Conservation (phyloP, 1,140 invertebrate genomes). For the Melanaphis sacchari region DNA sequence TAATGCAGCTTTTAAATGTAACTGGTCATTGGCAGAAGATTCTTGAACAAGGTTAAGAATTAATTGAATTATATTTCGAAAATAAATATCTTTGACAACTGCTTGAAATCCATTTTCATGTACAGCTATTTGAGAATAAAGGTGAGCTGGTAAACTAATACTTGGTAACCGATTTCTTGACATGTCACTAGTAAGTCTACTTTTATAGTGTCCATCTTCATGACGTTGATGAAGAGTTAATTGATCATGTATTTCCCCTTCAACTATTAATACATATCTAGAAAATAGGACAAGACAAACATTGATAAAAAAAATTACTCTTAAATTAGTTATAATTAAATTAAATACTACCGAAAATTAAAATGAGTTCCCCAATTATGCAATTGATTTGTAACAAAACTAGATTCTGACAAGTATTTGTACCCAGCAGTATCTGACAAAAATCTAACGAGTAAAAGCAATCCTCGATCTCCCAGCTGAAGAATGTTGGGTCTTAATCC, state of each 20-base stretch:
- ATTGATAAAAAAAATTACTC: conserved; percentile 25
- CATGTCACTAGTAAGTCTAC: conserved; percentile 51
- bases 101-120: conserved; percentile 71
- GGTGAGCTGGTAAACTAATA: conserved; percentile 80
- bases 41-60: conserved; percentile 57
- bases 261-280: conserved; percentile 87
- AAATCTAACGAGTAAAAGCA: conserved; percentile 81
- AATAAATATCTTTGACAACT: conserved; percentile 63
- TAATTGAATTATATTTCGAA: conserved; percentile 65
- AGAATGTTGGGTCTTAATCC: conserved; percentile 76
- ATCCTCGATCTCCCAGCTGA: conserved; percentile 82
- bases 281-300: conserved; percentile 57
- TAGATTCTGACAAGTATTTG: conserved; percentile 71
- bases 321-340: conserved; percentile 27
- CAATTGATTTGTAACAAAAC: conserved; percentile 76
- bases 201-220: conserved; percentile 79
- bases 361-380: conserved; percentile 78
- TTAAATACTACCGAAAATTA: conserved; percentile 70
- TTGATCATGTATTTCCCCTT: conserved; percentile 85
- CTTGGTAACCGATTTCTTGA: conserved; percentile 61
- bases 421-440: conserved; percentile 79
- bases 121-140: conserved; percentile 86
- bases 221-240: conserved; percentile 83
- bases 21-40: conserved; percentile 46
- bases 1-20: conserved; percentile 84